Conservation (phyloP, 1,140 invertebrate genomes). For the Coboldia fuscipes region DNA sequence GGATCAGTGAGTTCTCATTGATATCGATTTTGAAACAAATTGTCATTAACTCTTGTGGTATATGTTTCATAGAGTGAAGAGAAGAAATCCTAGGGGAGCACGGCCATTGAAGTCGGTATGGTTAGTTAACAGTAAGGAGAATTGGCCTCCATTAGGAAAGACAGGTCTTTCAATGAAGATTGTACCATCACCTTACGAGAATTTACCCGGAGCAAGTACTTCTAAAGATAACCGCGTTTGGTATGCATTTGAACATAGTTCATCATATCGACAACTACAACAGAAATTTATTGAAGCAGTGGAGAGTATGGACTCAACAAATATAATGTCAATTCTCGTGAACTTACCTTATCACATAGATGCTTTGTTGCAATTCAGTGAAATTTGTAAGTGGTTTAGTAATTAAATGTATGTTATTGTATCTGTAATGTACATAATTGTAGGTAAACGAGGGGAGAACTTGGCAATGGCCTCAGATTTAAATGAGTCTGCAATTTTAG, state of each 20-base stretch:
- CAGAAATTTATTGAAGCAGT: slow-evolving; percentile 53
- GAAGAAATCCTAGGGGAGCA: slow-evolving; percentile 23
- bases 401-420: no score
- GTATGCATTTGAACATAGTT: slow-evolving; percentile 63
- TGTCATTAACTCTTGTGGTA: slow-evolving; percentile 2
- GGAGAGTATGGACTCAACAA: slow-evolving; percentile 59
- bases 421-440: neutral
- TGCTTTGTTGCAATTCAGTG: slow-evolving; percentile 62
- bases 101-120: slow-evolving; percentile 36
- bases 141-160: slow-evolving; percentile 42
- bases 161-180: slow-evolving; percentile 51
- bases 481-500: slow-evolving; percentile 54
- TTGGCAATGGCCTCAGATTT: slow-evolving; percentile 56
- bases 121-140: slow-evolving; percentile 41
- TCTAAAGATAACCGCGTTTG: slow-evolving; percentile 20
- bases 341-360: slow-evolving; percentile 65
- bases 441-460: slow-evolving; percentile 46
- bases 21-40: slow-evolving; percentile 6
- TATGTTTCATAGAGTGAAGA: slow-evolving; percentile 29
- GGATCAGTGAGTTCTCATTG: slow-evolving; percentile 24
- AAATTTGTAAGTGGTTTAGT: slow-evolving; percentile 40
- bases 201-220: neutral
- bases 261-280: slow-evolving; percentile 53
- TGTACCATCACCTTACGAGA: slow-evolving; percentile 22
- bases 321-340: slow-evolving; percentile 59